Conservation (phyloP, 2,797 vertebrate species). For the Catharus ustulatus region DNA sequence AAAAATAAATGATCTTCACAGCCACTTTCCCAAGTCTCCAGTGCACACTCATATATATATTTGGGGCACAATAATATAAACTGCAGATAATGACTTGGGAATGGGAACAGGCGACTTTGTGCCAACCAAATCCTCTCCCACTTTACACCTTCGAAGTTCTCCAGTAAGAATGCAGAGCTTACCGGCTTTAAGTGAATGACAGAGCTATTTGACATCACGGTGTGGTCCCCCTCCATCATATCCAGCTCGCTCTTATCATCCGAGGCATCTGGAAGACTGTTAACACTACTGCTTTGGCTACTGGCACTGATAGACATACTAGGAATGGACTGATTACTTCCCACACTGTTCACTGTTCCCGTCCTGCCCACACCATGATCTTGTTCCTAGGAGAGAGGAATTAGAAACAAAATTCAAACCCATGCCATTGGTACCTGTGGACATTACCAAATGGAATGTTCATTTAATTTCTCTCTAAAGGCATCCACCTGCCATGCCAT, state of each 20-base stretch:
- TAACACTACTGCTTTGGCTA: slow-evolving; percentile 99
- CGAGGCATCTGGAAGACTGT: slow-evolving; percentile 95
- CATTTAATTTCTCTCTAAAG: background rate
- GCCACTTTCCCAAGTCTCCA: background rate
- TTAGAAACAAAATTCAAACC: slow-evolving; percentile 11
- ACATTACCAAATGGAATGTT: background rate
- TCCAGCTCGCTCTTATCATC: slow-evolving; percentile 95
- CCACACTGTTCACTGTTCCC: slow-evolving; percentile 97
- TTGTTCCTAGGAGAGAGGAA: slow-evolving; percentile 83
- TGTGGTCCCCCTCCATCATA: slow-evolving; percentile 96
- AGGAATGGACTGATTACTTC: slow-evolving; percentile 98
- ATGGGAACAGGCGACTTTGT: background rate
- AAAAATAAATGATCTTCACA: background rate
- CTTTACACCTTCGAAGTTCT: background rate
- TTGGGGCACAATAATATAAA: background rate
- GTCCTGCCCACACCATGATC: slow-evolving; percentile 90
- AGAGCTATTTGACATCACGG: slow-evolving; percentile 98
- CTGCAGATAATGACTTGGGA: background rate
- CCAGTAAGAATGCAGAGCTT: slow-evolving; percentile 45
- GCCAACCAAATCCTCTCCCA: background rate
- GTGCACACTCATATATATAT: too few species aligned
- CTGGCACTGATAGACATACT: slow-evolving; percentile 99
- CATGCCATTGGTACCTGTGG: background rate
- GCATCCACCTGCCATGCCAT: background rate
- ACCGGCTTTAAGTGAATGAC: slow-evolving; percentile 97